Evolutionary conservation across 2,113 vertebrate genomes (phyloP), one percentile per base, ranked within the genome.

Genomic region (Steatornis caripensis): DNA sequence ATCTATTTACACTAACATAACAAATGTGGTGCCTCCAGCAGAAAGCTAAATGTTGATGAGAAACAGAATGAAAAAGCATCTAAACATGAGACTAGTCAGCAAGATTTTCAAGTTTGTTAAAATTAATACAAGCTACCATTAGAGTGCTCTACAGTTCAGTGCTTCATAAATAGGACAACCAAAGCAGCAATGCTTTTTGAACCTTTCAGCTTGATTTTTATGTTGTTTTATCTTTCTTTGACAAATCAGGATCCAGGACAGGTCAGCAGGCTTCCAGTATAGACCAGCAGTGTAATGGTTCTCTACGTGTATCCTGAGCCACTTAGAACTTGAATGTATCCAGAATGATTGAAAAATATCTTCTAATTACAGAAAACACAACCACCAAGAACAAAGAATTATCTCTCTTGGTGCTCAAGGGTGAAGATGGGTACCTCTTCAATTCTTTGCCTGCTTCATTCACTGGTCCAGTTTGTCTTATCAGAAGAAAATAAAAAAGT

Each of bases 51-150:
- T 79, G 60, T 62, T 93, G 77, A 78, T 81, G 79, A 89, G 87
- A 93, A 95, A 89, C 45, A 90, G 74, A 89, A 72, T 84, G 91
- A 93, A 90, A 84, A 82, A 86, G 34, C 64, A 81, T 45, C 68
- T 71, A 93, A 74, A 84, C 79, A 48, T 88, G 90, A 96, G 16
- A 61, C 53, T 37, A 92, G 84, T 96, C 87, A 96, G 87, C 66
- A 78, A 85, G 41, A 96, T 95, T 95, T 89, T 95, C 64, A 51
- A 89, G 36, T 95, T 89, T 78, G 80, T 89, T 89, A 93, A 89
- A 92, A 94, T 90, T 95, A 97, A 96, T 86, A 68, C 49, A 95
- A 74, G 41, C 74, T 92, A 87, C 75, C 86, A 79, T 92, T 95
- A 86, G 55, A 80, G 32, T 46, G 68, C 26, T 68, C n/a, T 77